Conservation (phyloP, 2,888 invertebrate species). For the Anticlea derivata region DNA sequence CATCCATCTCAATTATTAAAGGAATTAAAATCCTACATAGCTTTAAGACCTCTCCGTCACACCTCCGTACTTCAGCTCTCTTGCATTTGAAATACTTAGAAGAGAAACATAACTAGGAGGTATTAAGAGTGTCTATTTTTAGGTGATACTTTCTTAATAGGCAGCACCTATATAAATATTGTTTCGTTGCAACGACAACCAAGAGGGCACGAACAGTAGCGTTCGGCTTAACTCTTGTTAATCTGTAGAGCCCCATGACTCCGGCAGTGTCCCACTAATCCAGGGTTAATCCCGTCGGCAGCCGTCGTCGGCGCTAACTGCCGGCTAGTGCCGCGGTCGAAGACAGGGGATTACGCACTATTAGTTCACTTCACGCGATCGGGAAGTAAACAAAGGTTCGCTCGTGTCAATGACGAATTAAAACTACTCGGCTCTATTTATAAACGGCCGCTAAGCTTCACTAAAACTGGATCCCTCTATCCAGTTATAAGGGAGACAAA, state of each 20-base stretch:
- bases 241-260: constrained; percentile 21
- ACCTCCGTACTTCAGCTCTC: too few species aligned
- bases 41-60: too few species aligned
- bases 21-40: too few species aligned
- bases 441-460: constrained; percentile 7
- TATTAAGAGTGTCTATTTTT: too few species aligned
- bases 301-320: constrained; percentile 2
- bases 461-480: too few species aligned
- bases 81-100: too few species aligned
- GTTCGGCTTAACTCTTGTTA: constrained; percentile 29
- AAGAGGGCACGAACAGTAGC: constrained; percentile 30
- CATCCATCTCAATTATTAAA: neutral
- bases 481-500: too few species aligned
- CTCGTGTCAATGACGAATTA: constrained; percentile 5
- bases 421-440: constrained; percentile 10
- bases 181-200: constrained; percentile 15
- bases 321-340: neutral
- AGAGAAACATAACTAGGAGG: too few species aligned
- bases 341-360: constrained; percentile 19
- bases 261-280: constrained; percentile 19
- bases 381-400: constrained; percentile 34
- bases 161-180: too few species aligned
- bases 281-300: constrained; percentile 21
- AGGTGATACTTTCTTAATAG: neutral
- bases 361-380: constrained; percentile 14